A percentile compares a stretch with the other conserved stretches of the same genome.
Conservation (phyloP, 2,888 invertebrate species). For the Hypomecis punctinalis region DNA sequence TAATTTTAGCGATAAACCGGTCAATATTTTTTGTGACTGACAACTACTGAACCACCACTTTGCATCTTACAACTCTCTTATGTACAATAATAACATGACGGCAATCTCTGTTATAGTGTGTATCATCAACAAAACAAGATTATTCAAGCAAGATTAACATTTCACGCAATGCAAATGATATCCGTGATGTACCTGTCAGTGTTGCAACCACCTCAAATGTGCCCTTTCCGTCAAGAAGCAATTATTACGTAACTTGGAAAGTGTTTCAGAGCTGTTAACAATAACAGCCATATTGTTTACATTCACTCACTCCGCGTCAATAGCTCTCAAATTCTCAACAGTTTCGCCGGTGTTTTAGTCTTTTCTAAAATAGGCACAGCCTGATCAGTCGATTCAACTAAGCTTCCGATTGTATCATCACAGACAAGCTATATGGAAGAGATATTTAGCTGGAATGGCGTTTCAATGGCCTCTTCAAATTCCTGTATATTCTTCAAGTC, state of each 20-base stretch:
- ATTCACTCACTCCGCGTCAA: conserved; percentile 37
- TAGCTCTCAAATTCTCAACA: conserved; percentile 3
- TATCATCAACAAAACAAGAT: background rate
- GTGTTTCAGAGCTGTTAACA: conserved; percentile 24
- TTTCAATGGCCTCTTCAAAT: conserved; percentile 2
- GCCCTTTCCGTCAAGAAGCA: conserved; percentile 37
- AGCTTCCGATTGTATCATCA: background rate
- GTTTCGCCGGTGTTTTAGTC: background rate
- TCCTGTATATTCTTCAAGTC: conserved; percentile 5
- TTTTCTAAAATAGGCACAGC: background rate
- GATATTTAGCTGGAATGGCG: background rate
- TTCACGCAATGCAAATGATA: conserved; percentile 21
- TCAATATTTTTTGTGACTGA: no score
- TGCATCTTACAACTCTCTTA: background rate
- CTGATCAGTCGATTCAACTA: background rate
- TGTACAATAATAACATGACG: no score
- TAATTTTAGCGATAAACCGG: no score
- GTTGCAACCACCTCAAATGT: conserved; percentile 34
- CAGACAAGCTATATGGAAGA: background rate
- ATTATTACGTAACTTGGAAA: conserved; percentile 37
- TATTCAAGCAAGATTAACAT: conserved; percentile 8
- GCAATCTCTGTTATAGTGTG: background rate
- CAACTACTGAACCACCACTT: background rate
- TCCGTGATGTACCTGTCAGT: conserved; percentile 17
- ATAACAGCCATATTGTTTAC: conserved; percentile 21